Conservation (phyloP, 2,888 invertebrate genomes). For the Tetranychus piercei region DNA sequence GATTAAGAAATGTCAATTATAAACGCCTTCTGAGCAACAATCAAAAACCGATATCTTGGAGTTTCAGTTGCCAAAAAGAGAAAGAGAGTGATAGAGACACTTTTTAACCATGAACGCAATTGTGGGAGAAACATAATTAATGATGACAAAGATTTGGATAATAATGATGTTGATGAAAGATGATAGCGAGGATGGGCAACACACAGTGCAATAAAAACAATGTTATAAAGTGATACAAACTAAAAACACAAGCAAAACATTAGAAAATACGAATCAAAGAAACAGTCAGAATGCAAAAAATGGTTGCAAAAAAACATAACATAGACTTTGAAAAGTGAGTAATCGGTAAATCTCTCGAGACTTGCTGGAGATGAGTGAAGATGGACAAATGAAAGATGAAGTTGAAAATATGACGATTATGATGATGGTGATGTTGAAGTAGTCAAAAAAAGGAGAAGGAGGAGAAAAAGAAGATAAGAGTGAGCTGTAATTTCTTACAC, state of each 20-base stretch:
- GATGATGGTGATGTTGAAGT: background rate
- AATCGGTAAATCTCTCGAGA: background rate
- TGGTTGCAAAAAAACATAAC: background rate
- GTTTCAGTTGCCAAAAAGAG: background rate
- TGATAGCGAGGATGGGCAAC: too few species aligned
- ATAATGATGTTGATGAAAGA: too few species aligned
- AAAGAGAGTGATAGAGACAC: background rate
- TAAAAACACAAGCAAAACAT: background rate
- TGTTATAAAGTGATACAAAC: too few species aligned
- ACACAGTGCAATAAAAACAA: too few species aligned
- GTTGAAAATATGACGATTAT: background rate
- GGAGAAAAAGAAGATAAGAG: background rate
- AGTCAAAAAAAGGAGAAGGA: background rate
- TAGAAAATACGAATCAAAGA: background rate
- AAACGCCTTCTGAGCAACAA: constrained; percentile 1
- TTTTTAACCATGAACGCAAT: background rate
- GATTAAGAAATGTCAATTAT: background rate
- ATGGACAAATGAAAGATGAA: background rate
- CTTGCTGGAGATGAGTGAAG: background rate
- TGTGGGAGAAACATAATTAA: background rate
- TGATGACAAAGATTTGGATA: background rate
- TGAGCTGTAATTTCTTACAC: background rate
- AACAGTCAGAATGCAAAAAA: background rate
- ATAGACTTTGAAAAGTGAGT: background rate
- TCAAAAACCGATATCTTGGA: background rate